A percentile compares a stretch with the other conserved stretches of the same genome.
Conservation (phyloP, 2,888 invertebrate genomes). For the Erpobdella octoculata region DNA sequence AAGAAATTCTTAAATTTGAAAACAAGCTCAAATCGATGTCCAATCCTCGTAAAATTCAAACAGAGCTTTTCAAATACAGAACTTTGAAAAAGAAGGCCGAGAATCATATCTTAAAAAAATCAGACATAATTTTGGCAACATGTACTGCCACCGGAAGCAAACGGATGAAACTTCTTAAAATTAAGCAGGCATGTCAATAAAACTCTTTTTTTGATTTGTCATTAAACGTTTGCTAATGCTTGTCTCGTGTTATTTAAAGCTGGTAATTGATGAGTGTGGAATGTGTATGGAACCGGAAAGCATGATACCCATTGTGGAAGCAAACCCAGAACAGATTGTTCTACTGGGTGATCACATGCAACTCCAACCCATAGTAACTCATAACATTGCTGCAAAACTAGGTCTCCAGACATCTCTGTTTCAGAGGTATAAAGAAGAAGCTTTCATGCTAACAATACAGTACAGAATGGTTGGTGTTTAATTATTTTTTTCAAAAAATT, state of each 20-base stretch:
- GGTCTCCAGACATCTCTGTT: constrained; percentile 44
- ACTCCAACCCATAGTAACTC: constrained; percentile 39
- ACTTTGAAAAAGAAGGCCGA: constrained; percentile 38
- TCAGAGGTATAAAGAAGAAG: constrained; percentile 40
- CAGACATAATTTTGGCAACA: constrained; percentile 45
- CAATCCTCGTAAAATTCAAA: no score
- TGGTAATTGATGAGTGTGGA: constrained; percentile 47
- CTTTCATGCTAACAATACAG: constrained; percentile 41
- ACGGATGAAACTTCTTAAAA: constrained; percentile 28
- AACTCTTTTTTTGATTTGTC: no score
- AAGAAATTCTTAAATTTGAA: not conserved
- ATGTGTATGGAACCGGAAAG: constrained; percentile 47
- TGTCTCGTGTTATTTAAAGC: no score
- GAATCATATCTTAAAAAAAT: constrained; percentile 38
- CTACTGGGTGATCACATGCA: constrained; percentile 45
- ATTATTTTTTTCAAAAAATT: not conserved
- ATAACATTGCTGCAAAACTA: constrained; percentile 38
- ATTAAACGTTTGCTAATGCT: no score
- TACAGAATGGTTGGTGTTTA: constrained; percentile 42
- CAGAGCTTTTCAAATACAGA: constrained; percentile 33
- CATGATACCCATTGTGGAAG: constrained; percentile 39
- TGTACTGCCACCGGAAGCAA: constrained; percentile 39
- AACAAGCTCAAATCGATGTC: no score
- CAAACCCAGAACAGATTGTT: constrained; percentile 45
- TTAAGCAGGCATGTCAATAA: no score